phyloP scores from a whole-genome alignment of 2,113 vertebrate genomes.

The Syrrhaptes paradoxus region DNA sequence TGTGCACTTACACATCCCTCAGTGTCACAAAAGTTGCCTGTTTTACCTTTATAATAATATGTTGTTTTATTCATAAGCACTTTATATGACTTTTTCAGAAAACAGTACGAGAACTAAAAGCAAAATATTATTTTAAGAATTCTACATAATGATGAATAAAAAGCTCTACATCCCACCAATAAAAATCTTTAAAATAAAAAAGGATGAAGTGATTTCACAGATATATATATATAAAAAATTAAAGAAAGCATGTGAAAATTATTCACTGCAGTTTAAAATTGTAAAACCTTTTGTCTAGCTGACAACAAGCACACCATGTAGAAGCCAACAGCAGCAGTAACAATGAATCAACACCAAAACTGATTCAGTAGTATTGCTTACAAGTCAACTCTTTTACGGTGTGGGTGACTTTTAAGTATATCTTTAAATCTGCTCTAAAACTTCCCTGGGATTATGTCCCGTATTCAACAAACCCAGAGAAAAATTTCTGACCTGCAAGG shows the following conservation, averaged over 20 bases:
- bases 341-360: conserved; percentile 53
- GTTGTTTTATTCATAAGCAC: conserved; percentile 48
- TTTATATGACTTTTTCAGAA: neutral
- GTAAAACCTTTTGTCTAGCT: conserved; percentile 77
- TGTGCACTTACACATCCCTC: neutral
- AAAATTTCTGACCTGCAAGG: conserved; percentile 2
- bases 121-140: conserved; percentile 36
- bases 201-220: neutral
- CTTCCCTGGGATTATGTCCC: neutral
- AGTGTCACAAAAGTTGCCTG: neutral
- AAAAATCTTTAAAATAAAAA: conserved; percentile 21
- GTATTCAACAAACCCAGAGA: neutral
- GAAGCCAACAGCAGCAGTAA: conserved; percentile 52
- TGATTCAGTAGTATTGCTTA: conserved; percentile 17
- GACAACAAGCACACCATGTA: conserved; percentile 73
- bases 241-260: neutral
- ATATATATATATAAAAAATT: neutral
- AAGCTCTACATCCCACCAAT: neutral
- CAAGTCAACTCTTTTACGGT: conserved; percentile 4
- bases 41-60: conserved; percentile 27
- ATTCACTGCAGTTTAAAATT: neutral
- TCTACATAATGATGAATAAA: neutral
- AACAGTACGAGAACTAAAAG: conserved; percentile 1
- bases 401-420: conserved; percentile 2
- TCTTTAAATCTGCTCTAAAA: conserved; percentile 42